Conservation (phyloP, 2,113 vertebrate genomes). For the Fukomys damarensis region DNA sequence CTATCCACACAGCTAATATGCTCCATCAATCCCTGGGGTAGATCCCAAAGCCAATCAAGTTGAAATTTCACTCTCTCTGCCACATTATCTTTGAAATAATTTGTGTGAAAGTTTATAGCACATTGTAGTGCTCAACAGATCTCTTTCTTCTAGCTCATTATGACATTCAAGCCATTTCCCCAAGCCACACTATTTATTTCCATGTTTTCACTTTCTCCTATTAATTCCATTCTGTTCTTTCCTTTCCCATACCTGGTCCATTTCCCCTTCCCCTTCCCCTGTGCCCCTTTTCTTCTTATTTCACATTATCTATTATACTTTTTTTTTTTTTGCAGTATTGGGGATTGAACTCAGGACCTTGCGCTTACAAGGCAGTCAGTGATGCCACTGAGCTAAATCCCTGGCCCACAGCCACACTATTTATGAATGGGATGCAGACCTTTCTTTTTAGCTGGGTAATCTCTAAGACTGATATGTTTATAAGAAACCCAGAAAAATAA, state of each 20-base stretch:
- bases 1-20: not conserved
- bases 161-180: slow-evolving; percentile 30
- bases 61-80: not conserved
- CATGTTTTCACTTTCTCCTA: too few species aligned
- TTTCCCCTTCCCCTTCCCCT: too few species aligned
- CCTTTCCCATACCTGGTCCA: too few species aligned
- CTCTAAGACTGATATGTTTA: not conserved
- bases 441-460: slow-evolving; percentile 19
- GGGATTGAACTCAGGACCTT: too few species aligned
- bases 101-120: not conserved
- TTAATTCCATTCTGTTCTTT: too few species aligned
- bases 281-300: too few species aligned
- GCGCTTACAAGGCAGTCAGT: too few species aligned
- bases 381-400: too few species aligned
- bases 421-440: not conserved
- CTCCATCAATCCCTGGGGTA: not conserved
- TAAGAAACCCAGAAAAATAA: slow-evolving; percentile 15
- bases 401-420: not conserved
- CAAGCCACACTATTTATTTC: not conserved
- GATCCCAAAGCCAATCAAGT: not conserved
- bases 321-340: too few species aligned
- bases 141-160: slow-evolving; percentile 40
- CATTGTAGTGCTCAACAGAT: not conserved
- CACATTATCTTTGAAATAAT: slow-evolving; percentile 25
- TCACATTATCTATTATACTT: too few species aligned